Conservation (phyloP, 2,113 vertebrate species). For the Anguilla japonica region DNA sequence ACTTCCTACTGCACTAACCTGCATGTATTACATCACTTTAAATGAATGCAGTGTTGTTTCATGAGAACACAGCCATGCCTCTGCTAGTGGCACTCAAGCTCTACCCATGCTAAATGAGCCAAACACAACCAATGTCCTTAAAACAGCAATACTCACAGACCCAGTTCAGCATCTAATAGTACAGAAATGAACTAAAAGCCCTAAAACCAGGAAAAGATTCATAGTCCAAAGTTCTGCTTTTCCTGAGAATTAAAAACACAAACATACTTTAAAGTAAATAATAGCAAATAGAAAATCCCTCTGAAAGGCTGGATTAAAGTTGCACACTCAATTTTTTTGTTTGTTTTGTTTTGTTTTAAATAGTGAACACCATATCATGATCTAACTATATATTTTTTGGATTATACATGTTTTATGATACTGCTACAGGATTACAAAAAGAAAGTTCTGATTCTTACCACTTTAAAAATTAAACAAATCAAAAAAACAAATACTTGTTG, state of each 20-base stretch:
- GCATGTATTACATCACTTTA: not conserved
- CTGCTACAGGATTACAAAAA: slow-evolving; percentile 1
- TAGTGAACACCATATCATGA: not conserved
- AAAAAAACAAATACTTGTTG: not conserved
- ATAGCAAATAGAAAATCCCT: not conserved
- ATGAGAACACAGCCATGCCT: not conserved
- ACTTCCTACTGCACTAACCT: not conserved
- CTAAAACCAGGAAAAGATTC: slow-evolving; percentile 7
- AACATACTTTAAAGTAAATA: not conserved
- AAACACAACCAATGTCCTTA: not conserved
- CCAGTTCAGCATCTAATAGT: not conserved
- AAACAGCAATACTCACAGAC: not conserved
- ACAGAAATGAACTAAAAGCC: not conserved
- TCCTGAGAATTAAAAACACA: slow-evolving; percentile 9
- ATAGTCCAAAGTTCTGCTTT: slow-evolving; percentile 11
- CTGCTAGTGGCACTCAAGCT: not conserved
- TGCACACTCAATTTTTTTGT: not conserved
- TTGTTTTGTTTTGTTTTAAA: not conserved
- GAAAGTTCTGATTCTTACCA: not conserved
- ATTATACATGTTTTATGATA: not conserved
- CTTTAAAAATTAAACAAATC: not conserved
- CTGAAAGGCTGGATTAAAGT: not conserved
- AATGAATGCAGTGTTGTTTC: not conserved
- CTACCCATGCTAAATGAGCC: not conserved
- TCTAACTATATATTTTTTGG: not conserved